phyloP scores from a whole-genome alignment of 2,888 invertebrate genomes.

The Geotrupes spiniger region DNA sequence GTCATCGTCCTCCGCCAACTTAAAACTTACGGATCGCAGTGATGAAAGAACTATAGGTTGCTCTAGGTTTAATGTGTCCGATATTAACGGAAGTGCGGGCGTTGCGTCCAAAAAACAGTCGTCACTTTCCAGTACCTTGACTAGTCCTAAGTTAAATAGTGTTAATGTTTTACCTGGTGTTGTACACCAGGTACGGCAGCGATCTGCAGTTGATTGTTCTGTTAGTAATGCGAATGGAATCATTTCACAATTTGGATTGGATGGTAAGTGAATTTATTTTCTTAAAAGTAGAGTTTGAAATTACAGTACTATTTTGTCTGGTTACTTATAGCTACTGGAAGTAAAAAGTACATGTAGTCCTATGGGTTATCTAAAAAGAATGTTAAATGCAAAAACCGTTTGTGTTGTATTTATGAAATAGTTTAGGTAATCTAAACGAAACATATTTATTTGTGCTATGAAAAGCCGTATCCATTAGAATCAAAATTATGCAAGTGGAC shows the following conservation, averaged over 20 bases:
- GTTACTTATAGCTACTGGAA: too few species aligned
- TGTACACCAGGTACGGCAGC: conserved; percentile 21
- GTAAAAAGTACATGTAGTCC: too few species aligned
- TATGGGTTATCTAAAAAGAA: too few species aligned
- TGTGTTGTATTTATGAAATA: too few species aligned
- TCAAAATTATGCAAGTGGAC: too few species aligned
- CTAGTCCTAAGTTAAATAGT: conserved; percentile 48
- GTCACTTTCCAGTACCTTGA: conserved; percentile 42
- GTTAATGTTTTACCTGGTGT: conserved; percentile 37
- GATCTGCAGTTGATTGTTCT: conserved; percentile 24
- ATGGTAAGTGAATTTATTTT: conserved; percentile 35
- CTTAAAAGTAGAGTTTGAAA: background rate
- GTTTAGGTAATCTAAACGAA: too few species aligned
- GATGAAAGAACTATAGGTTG: conserved; percentile 42
- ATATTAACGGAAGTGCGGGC: conserved; percentile 32
- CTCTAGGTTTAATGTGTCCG: conserved; percentile 44
- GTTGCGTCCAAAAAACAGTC: conserved; percentile 34
- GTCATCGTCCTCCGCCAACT: conserved; percentile 20
- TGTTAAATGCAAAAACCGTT: too few species aligned
- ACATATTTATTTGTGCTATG: too few species aligned
- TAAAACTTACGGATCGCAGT: conserved; percentile 17
- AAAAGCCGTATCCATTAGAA: too few species aligned
- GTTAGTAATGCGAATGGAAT: conserved; percentile 42
- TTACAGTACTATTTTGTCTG: background rate
- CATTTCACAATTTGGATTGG: conserved; percentile 43